phyloP scores from a whole-genome alignment of 2,797 vertebrate genomes.

The Lutjanus argentimaculatus region DNA sequence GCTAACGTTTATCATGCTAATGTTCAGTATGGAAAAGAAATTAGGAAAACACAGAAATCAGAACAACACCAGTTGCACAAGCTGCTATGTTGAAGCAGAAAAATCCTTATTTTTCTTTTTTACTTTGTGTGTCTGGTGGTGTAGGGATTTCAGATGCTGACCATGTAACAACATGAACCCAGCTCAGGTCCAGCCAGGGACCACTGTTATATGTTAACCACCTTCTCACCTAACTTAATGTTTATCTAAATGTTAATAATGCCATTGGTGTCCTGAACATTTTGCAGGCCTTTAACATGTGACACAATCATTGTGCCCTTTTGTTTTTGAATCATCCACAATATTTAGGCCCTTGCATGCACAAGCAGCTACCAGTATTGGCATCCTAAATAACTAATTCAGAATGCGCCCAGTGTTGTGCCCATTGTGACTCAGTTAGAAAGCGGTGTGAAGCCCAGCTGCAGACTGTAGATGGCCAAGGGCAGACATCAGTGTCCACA shows the following conservation, averaged over 20 bases:
- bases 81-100: not conserved
- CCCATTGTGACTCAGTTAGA: conserved; percentile 36
- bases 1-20: not conserved
- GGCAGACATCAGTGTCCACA: conserved; percentile 75
- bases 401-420: conserved; percentile 32
- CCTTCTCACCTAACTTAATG: not conserved
- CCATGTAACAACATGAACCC: not conserved
- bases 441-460: conserved; percentile 46
- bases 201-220: not conserved
- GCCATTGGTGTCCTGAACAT: not conserved
- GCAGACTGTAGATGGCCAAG: conserved; percentile 66
- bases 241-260: not conserved
- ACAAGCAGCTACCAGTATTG: conserved; percentile 22
- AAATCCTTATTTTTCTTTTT: not conserved
- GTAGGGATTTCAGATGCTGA: not conserved
- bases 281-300: not conserved
- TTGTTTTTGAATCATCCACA: conserved; percentile 11
- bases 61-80: not conserved
- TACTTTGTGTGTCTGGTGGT: not conserved
- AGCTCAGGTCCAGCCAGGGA: not conserved
- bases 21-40: not conserved
- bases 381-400: conserved; percentile 47
- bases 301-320: conserved; percentile 16
- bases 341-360: not conserved
- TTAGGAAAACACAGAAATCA: not conserved